Conservation (phyloP, 2,797 vertebrate species). For the Hozukius guyotensis region DNA sequence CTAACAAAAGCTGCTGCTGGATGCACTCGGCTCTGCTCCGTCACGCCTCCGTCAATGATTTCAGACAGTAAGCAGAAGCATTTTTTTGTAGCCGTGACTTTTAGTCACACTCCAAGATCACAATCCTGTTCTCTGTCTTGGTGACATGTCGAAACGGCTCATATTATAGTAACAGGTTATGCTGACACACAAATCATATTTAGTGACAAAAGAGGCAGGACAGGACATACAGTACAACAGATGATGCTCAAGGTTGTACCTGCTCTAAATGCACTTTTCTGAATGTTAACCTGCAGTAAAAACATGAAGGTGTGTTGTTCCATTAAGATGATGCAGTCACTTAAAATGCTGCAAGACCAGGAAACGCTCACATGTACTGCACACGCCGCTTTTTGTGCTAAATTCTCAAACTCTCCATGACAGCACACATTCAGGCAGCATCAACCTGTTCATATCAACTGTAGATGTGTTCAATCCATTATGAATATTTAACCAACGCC, state of each 20-base stretch:
- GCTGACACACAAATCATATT: conserved; percentile 1
- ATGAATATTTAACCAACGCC: conserved; percentile 18
- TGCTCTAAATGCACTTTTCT: background rate
- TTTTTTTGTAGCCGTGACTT: background rate
- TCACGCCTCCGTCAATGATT: background rate
- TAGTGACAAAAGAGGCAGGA: background rate
- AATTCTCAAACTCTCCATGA: background rate
- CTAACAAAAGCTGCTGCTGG: conserved; percentile 5
- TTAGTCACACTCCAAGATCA: conserved; percentile 15
- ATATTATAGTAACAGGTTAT: background rate
- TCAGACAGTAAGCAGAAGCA: background rate
- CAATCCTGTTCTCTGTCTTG: background rate
- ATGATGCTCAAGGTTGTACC: background rate
- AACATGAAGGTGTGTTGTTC: background rate
- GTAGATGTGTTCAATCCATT: background rate
- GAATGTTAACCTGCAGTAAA: background rate
- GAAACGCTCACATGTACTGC: background rate
- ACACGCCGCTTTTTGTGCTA: background rate
- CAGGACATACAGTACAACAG: background rate
- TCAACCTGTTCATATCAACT: background rate
- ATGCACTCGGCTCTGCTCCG: conserved; percentile 1
- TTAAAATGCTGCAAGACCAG: background rate
- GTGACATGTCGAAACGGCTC: conserved; percentile 1
- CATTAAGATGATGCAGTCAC: background rate
- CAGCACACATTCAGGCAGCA: background rate